Percentiles rank a stretch among this genome's conserved stretches.
Conservation (phyloP, 2,888 invertebrate species). For the Eurytoma adleriae region DNA sequence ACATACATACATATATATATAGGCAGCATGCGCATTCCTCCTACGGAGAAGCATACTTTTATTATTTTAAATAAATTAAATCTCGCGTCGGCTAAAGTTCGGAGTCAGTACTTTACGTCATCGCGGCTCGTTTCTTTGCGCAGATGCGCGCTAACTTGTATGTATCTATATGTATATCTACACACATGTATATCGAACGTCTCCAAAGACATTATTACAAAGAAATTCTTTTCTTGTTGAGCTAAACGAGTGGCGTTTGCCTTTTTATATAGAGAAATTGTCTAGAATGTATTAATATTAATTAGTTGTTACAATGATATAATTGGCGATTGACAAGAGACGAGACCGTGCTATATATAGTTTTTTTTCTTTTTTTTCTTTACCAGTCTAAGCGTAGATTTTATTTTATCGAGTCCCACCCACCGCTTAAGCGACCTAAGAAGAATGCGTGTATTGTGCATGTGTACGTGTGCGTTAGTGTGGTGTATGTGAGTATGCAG, state of each 20-base stretch:
- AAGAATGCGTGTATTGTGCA: conserved; percentile 10
- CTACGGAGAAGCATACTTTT: background rate
- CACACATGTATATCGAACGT: conserved; percentile 44
- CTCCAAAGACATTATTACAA: conserved; percentile 58
- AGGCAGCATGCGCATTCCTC: too few species aligned
- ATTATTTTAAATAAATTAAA: conserved; percentile 20
- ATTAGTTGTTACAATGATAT: conserved; percentile 8
- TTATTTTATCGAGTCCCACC: conserved; percentile 57
- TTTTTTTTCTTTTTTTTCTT: conserved; percentile 57
- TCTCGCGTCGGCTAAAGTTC: conserved; percentile 19
- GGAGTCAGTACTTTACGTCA: conserved; percentile 53
- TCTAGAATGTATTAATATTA: conserved; percentile 26
- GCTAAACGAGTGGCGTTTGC: conserved; percentile 23
- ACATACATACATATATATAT: too few species aligned
- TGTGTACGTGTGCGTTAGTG: too few species aligned
- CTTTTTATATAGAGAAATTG: conserved; percentile 40
- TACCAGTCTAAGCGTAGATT: conserved; percentile 46
- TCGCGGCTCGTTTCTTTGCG: conserved; percentile 52
- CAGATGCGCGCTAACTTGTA: background rate
- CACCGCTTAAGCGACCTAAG: conserved; percentile 57
- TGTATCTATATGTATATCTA: conserved; percentile 18
- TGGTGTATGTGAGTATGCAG: conserved; percentile 35
- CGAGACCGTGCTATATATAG: conserved; percentile 40
- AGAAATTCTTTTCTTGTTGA: conserved; percentile 41
- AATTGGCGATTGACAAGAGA: conserved; percentile 46